Evolutionary conservation across 2,888 invertebrate species (phyloP).

Genomic region (Drosophila kuntzei): DNA sequence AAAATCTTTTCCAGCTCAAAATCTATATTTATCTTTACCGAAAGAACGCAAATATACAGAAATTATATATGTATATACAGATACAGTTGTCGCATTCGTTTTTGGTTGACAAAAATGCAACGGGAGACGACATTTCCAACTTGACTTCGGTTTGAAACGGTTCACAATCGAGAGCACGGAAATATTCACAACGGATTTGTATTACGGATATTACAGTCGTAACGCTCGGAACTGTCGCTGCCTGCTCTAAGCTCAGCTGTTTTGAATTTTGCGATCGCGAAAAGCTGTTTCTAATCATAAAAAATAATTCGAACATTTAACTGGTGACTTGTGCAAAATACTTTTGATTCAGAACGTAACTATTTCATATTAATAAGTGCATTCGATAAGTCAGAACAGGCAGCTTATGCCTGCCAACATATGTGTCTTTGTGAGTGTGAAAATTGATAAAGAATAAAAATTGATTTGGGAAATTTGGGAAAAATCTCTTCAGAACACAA

Average conservation of each 20-base stretch:
- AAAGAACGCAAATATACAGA: conserved; percentile 21
- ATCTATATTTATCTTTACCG: conserved; percentile 67
- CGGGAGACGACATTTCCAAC: conserved; percentile 54
- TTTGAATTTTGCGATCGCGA: conserved; percentile 11
- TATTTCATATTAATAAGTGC: conserved; percentile 1
- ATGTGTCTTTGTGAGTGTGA: neutral
- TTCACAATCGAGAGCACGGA: conserved; percentile 35
- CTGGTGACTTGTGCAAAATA: conserved; percentile 4
- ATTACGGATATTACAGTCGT: conserved; percentile 10
- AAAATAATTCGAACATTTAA: conserved; percentile 1
- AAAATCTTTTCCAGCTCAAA: conserved; percentile 38
- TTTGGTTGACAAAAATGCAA: conserved; percentile 35
- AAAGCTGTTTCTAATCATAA: conserved; percentile 50
- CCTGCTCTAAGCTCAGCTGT: conserved; percentile 28
- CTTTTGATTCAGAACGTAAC: neutral
- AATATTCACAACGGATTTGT: neutral
- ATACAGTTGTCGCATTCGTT: conserved; percentile 16
- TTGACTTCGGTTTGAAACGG: conserved; percentile 62
- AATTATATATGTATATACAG: neutral
- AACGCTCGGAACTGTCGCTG: conserved; percentile 5
- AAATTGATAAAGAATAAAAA: neutral
- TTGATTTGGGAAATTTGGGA: neutral
- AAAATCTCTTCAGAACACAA: neutral
- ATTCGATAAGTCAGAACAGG: neutral
- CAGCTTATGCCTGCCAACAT: neutral